phyloP scores from a whole-genome alignment of 2,797 vertebrate species.

The Alcedo quadribrachys region DNA sequence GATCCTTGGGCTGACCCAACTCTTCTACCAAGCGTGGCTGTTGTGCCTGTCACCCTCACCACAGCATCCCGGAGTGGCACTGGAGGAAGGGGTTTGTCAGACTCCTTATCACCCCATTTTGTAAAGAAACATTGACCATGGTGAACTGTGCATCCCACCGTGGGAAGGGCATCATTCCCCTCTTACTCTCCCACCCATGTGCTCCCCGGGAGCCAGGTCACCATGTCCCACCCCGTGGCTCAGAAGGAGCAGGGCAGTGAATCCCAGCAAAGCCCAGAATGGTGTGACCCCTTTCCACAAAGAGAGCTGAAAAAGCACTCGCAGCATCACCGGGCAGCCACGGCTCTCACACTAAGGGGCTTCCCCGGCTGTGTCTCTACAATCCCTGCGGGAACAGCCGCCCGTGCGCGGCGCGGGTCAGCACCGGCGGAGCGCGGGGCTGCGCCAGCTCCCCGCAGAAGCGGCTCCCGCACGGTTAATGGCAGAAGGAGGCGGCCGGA shows the following conservation, averaged over 20 bases:
- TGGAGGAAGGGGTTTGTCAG: background rate
- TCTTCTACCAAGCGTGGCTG: background rate
- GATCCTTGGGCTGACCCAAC: background rate
- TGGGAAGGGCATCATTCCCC: background rate
- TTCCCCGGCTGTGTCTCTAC: background rate
- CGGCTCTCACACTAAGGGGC: background rate
- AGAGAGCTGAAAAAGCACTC: background rate
- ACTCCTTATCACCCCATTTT: accelerated
- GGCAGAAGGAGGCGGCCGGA: conserved; percentile 5
- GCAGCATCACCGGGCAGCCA: background rate
- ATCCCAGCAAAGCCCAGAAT: background rate
- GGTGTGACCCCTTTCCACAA: background rate
- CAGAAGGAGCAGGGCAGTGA: background rate
- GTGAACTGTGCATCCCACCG: background rate
- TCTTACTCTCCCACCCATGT: background rate
- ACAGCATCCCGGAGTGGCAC: background rate
- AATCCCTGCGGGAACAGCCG: accelerated
- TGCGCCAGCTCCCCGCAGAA: accelerated
- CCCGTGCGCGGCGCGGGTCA: background rate
- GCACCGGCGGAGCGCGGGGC: background rate
- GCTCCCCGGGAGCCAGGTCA: background rate
- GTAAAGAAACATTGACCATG: background rate
- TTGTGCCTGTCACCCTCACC: background rate
- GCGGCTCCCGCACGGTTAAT: background rate
- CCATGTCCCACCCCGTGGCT: background rate